phyloP scores from a whole-genome alignment of 1,140 invertebrate species.

The Drosophila sturtevanti region DNA sequence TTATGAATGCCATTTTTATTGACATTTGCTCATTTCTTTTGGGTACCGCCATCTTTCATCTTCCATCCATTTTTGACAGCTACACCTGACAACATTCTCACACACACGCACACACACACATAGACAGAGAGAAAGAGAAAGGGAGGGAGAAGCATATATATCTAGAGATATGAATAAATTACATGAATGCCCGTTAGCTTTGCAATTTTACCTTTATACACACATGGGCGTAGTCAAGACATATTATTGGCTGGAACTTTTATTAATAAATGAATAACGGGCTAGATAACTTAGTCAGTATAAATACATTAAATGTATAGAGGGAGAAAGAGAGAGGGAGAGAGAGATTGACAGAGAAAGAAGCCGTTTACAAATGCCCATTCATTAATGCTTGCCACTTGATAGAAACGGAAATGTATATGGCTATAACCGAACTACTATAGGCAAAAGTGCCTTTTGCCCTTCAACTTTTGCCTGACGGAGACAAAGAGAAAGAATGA shows the following conservation, averaged over 20 bases:
- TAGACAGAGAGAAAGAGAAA: background rate
- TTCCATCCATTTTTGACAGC: background rate
- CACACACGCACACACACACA: background rate
- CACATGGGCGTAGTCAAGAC: background rate
- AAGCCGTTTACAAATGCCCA: background rate
- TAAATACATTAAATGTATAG: background rate
- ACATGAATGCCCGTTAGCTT: background rate
- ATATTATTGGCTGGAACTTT: background rate
- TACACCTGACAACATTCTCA: slow-evolving; percentile 4
- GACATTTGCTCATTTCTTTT: slow-evolving; percentile 3
- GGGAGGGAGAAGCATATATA: background rate
- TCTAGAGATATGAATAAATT: background rate
- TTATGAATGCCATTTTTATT: background rate
- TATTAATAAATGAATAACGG: background rate
- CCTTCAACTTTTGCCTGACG: slow-evolving; percentile 42
- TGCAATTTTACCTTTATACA: background rate
- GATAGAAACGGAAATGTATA: slow-evolving; percentile 25
- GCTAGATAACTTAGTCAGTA: too few relatives aligned
- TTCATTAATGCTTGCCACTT: background rate
- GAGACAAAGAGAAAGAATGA: background rate
- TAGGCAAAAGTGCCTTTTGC: slow-evolving; percentile 32
- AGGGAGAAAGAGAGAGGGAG: background rate
- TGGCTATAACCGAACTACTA: slow-evolving; percentile 31
- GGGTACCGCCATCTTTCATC: background rate
- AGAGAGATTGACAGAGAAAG: too few relatives aligned